Base-by-base conservation (phyloP, 2,113 vertebrate species). In the Circaetus cinerascens region DNA sequence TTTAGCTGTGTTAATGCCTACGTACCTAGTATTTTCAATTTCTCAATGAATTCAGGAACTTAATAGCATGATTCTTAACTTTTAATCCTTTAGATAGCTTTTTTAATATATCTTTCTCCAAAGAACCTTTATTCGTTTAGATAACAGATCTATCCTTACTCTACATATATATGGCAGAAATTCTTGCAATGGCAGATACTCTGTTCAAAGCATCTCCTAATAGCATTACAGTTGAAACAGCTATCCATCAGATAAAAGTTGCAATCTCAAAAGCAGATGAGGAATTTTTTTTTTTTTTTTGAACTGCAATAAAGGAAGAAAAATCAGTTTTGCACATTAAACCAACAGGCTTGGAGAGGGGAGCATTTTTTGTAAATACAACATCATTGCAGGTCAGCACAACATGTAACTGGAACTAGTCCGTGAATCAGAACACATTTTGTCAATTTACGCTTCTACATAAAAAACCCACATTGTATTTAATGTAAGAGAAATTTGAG, bases 21-120 rank as follows among this genome's bases (percentile, higher is more conserved):
- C 7, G 12, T 55, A 90, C 30, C 66, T 85, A 36, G 16, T n/a
- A 88, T 62, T 76, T 91, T 57, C 59, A 62, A 60, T 57, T 83
- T 79, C 48, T 76, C 66, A 41, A 46, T 48, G 36, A 92, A 90
- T 83, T 79, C 36, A 57, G 30, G 62, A 69, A n/a, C 19, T 32
- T 76, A 80, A 73, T 48, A 90, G 55, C 27, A n/a, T 29, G 41
- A 88, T 51, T 60, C 36, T 64, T 96, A 67, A 86, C 67, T 93
- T 72, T 41, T 67, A 95, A 96, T 95, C 81, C 74, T 64, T 83
- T 34, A 73, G 43, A 75, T 19, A 76, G 36, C 34, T 93, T 89
- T 89, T 50, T 66, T 8, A 77, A 91, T 13, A 1, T 15, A 48
- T 69, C 30, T 40, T 46, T 55, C 62, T 64, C 9, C 45, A 30